These are phyloP conservation scores for Cyanoderma ruficeps DNA, from an alignment of 2,113 vertebrate genomes.

Conservation along the genomic window DNA sequence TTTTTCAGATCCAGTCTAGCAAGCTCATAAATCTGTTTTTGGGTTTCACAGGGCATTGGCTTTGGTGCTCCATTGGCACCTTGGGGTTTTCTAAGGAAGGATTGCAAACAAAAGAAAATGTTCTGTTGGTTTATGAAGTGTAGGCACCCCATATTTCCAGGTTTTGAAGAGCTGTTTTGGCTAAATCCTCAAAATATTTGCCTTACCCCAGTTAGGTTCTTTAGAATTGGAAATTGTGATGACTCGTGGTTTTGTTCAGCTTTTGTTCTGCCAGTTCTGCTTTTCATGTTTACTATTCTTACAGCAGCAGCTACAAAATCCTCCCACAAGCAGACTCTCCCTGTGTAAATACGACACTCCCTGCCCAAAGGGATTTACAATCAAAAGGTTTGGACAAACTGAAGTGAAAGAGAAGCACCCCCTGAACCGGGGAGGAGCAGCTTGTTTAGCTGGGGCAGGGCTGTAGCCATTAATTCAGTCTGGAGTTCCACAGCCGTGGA, in stretches of 20 bases:
- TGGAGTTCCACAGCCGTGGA: not conserved
- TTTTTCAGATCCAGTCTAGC: not conserved
- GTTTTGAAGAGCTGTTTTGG: not conserved
- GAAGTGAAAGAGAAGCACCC: not conserved
- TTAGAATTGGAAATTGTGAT: not conserved
- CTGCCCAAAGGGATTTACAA: not conserved
- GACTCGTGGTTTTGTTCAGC: not conserved
- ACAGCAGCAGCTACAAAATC: not conserved
- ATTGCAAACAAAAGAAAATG: not conserved
- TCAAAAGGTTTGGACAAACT: not conserved
- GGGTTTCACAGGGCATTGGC: not conserved
- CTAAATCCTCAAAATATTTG: not conserved
- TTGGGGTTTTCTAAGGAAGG: not conserved
- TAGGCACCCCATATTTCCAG: not conserved
- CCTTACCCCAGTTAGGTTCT: not conserved
- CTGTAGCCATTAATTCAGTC: not conserved
- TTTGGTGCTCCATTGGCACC: not conserved
- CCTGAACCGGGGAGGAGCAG: not conserved
- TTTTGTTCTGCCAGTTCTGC: conserved; percentile 4
- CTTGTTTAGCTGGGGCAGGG: not conserved
- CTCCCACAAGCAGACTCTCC: not conserved
- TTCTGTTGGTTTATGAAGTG: not conserved
- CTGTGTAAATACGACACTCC: not conserved
- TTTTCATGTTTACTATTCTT: not conserved
- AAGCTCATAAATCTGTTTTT: not conserved